Evolutionary conservation across 2,797 vertebrate genomes (phyloP).

Genomic region (Phoeniculus purpureus): DNA sequence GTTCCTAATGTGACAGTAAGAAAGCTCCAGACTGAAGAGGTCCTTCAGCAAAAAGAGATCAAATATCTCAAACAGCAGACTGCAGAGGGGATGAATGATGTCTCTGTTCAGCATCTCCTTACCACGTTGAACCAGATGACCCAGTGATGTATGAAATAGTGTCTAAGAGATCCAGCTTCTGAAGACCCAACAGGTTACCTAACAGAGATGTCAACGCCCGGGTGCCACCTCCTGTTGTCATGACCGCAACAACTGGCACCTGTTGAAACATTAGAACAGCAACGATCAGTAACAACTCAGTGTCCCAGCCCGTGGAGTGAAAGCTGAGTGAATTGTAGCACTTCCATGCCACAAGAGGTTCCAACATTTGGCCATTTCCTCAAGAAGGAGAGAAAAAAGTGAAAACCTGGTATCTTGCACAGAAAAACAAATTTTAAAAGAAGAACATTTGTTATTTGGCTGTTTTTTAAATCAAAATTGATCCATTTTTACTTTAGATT

Average conservation of each 20-base stretch:
- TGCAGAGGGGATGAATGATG: not conserved
- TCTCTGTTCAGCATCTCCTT: constrained; percentile 19
- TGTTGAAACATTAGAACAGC: constrained; percentile 50
- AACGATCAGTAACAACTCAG: not conserved
- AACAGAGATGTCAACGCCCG: constrained; percentile 84
- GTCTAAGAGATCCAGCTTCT: constrained; percentile 82
- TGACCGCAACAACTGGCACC: constrained; percentile 84
- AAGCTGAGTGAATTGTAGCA: not conserved
- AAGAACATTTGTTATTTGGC: not conserved
- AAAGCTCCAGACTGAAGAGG: not conserved
- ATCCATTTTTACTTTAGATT: not conserved
- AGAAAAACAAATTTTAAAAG: not conserved
- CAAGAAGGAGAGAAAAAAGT: not conserved
- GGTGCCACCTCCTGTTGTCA: constrained; percentile 85
- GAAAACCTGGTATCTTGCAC: not conserved
- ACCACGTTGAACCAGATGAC: constrained; percentile 89
- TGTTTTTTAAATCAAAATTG: not conserved
- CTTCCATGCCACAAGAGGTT: not conserved
- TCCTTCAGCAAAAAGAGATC: not conserved
- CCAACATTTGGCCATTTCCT: not conserved
- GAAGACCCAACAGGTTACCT: constrained; percentile 82
- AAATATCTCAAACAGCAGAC: not conserved
- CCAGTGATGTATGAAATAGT: constrained; percentile 83
- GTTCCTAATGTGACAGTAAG: not conserved
- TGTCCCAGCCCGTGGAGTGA: not conserved